Conservation (phyloP, 2,888 invertebrate genomes). For the Gasteruption jaculator region DNA sequence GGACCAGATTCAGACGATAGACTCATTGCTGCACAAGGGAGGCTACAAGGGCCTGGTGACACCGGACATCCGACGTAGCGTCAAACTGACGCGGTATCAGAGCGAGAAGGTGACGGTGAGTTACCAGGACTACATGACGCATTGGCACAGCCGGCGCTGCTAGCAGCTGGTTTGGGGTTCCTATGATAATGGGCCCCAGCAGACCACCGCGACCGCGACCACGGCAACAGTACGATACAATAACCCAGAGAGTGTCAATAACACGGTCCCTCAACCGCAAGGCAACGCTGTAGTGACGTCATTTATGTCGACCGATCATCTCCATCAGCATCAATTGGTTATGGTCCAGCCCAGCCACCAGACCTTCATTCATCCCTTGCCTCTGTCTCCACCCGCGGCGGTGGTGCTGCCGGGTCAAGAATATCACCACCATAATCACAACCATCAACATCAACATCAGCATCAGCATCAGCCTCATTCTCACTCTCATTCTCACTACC, state of each 20-base stretch:
- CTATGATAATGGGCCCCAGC: conserved; percentile 35
- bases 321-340: conserved; percentile 30
- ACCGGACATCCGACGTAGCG: conserved; percentile 79
- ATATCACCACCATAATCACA: too few relatives aligned
- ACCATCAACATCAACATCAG: too few relatives aligned
- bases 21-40: conserved; percentile 94
- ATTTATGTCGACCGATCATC: too few relatives aligned
- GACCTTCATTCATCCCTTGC: conserved; percentile 32
- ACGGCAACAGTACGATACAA: conserved; percentile 32
- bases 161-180: conserved; percentile 66
- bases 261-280: conserved; percentile 29
- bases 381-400: conserved; percentile 30
- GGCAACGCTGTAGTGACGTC: conserved; percentile 26
- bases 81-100: conserved; percentile 94
- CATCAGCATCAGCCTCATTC: too few relatives aligned
- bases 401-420: conserved; percentile 33
- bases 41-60: conserved; percentile 91
- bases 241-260: conserved; percentile 28
- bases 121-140: conserved; percentile 77
- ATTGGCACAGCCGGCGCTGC: conserved; percentile 66
- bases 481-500: too few relatives aligned
- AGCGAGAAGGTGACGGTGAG: conserved; percentile 90
- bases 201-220: conserved; percentile 28
- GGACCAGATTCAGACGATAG: conserved; percentile 98
- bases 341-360: conserved; percentile 33